phyloP scores from a whole-genome alignment of 2,888 invertebrate species.

The Digitonthophagus gazella region DNA sequence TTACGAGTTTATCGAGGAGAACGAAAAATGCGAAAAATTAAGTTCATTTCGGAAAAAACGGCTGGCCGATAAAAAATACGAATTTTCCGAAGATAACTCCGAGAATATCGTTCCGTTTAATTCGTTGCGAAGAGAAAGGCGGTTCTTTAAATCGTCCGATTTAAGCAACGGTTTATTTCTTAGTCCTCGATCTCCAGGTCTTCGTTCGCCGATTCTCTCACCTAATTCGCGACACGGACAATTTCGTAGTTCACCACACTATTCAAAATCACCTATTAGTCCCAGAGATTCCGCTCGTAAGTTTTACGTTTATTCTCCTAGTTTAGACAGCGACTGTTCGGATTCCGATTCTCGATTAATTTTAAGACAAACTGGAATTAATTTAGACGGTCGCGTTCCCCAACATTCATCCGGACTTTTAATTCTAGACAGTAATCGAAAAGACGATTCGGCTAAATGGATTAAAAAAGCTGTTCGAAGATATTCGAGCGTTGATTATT shows the following conservation, averaged over 20 bases:
- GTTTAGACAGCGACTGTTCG: conserved; percentile 50
- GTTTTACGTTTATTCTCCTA: conserved; percentile 50
- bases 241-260: conserved; percentile 47
- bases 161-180: conserved; percentile 45
- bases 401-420: conserved; percentile 42
- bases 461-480: conserved; percentile 50
- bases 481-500: conserved; percentile 49
- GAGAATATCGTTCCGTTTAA: conserved; percentile 67
- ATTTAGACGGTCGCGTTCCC: conserved; percentile 26
- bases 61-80: conserved; percentile 88
- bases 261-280: conserved; percentile 50
- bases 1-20: conserved; percentile 83
- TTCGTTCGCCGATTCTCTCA: conserved; percentile 49
- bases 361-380: conserved; percentile 39
- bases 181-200: conserved; percentile 45
- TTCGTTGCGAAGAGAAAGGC: conserved; percentile 54
- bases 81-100: conserved; percentile 77
- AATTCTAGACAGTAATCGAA: conserved; percentile 46
- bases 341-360: conserved; percentile 50
- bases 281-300: conserved; percentile 47
- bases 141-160: conserved; percentile 48
- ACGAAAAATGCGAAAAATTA: conserved; percentile 82
- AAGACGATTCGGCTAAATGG: conserved; percentile 48
- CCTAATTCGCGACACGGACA: conserved; percentile 49
- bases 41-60: conserved; percentile 81